Conservation (phyloP, 1,140 invertebrate species). For the Saccostrea glomerata region DNA sequence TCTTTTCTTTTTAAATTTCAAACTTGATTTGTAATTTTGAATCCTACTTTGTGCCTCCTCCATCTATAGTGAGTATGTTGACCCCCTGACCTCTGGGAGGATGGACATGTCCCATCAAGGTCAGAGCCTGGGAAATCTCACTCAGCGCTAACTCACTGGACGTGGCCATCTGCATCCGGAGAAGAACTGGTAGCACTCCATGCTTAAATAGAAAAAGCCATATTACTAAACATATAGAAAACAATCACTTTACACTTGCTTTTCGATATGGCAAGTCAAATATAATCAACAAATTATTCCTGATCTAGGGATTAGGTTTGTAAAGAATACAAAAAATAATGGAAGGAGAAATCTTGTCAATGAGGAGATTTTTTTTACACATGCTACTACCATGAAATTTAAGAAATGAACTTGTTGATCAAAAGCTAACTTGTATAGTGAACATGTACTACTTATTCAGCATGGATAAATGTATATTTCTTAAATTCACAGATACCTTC, state of each 20-base stretch:
- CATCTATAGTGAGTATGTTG: conserved; percentile 92
- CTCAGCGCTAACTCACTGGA: conserved; percentile 50
- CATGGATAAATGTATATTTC: too few species aligned
- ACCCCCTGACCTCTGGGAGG: conserved; percentile 87
- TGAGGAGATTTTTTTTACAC: too few species aligned
- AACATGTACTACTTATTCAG: too few species aligned
- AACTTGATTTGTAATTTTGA: background rate
- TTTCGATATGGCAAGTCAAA: background rate
- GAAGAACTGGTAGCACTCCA: conserved; percentile 83
- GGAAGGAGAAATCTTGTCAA: too few species aligned
- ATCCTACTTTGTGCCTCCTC: conserved; percentile 88
- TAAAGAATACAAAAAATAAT: too few species aligned
- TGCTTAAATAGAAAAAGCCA: conserved; percentile 79
- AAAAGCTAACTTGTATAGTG: too few species aligned
- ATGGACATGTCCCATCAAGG: conserved; percentile 87
- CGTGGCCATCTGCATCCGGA: conserved; percentile 79
- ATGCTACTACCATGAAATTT: too few species aligned
- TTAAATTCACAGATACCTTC: conserved; percentile 81
- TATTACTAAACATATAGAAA: background rate
- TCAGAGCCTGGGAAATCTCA: conserved; percentile 79
- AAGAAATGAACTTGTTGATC: too few species aligned
- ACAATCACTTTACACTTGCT: background rate
- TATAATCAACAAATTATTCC: background rate
- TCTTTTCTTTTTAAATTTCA: background rate
- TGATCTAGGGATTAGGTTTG: too few species aligned